Evolutionary conservation across 2,888 invertebrate species (phyloP), one percentile per base, ranked within the genome.

Genomic region (Brenthis daphne): DNA sequence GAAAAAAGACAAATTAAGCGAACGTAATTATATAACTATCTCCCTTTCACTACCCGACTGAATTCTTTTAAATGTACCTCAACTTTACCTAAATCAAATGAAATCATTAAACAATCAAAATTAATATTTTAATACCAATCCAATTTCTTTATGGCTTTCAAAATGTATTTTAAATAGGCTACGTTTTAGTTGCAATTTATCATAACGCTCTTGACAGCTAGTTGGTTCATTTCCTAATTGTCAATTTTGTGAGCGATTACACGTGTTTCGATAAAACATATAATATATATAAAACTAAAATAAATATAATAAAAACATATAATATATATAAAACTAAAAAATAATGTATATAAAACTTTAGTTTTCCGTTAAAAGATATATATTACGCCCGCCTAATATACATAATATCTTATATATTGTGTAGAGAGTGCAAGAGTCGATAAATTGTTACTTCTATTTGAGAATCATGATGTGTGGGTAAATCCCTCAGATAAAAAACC

Each of bases 1-100:
- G 77, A 83, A 73, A 88, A 76, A 79, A 63, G 88, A 57, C 81
- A 86, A 67, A 73, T 77, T 5, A 77, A 80, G 65, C 76, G 73
- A 65, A 75, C 76, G 64, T 82, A 83, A 80, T 71, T 66, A 11
- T 61, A 11, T 57, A 16, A 6, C 24, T 60, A 11, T 33, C 3
- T n/a, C 11, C 50, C 13, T 55, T 33, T 58, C 56, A n/a, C 50
- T 24, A 24, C 29, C 50, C 58, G 53, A 57, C 43, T 24, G 50
- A 55, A 43, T 8, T 47, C 55, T 20, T 65, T 53, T 53, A 33
- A 67, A 47, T 60, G 16, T 48, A 37, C 37, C 54, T 47, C 55
- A 48, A 37, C 60, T 64, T 47, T 50, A 50, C 3, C 53, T 20
- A 47, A 43, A 58, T 11, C 13, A n/a, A 43, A 43, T 43, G 37